A percentile compares a stretch with the other conserved stretches of the same genome.
phyloP scores from a whole-genome alignment of 2,888 invertebrate genomes.

The Exocentrus adspersus region DNA sequence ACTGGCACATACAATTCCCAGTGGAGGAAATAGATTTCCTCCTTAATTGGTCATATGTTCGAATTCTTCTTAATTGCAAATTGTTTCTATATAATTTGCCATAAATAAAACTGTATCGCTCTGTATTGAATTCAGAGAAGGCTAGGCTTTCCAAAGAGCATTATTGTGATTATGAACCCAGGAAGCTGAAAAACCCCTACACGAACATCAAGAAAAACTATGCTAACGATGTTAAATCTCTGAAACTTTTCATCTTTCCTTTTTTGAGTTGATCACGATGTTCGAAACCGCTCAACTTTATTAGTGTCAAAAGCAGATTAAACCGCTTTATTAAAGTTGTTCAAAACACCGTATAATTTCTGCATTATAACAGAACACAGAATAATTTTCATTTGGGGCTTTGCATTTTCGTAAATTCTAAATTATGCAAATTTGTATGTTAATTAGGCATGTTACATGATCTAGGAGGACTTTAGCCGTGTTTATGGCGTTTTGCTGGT shows the following conservation, averaged over 20 bases:
- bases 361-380: slow-evolving; percentile 41
- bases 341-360: slow-evolving; percentile 39
- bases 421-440: slow-evolving; percentile 58
- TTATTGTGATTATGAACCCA: no score
- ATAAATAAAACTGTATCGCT: no score
- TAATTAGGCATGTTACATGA: slow-evolving; percentile 57
- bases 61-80: no score
- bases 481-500: slow-evolving; percentile 47
- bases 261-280: slow-evolving; percentile 20
- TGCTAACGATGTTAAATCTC: slow-evolving; percentile 15
- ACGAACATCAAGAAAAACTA: slow-evolving; percentile 2
- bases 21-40: no score
- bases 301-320: slow-evolving; percentile 43
- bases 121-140: no score
- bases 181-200: background rate
- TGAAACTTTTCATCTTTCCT: background rate
- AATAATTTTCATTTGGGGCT: slow-evolving; percentile 41
- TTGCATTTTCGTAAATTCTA: slow-evolving; percentile 48
- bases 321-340: slow-evolving; percentile 39
- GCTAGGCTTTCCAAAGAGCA: no score
- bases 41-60: no score
- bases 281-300: slow-evolving; percentile 32
- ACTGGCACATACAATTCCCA: no score
- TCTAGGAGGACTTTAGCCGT: slow-evolving; percentile 53
- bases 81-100: no score